Conservation (phyloP, 2,888 invertebrate genomes). For the Nesidiocoris tenuis region DNA sequence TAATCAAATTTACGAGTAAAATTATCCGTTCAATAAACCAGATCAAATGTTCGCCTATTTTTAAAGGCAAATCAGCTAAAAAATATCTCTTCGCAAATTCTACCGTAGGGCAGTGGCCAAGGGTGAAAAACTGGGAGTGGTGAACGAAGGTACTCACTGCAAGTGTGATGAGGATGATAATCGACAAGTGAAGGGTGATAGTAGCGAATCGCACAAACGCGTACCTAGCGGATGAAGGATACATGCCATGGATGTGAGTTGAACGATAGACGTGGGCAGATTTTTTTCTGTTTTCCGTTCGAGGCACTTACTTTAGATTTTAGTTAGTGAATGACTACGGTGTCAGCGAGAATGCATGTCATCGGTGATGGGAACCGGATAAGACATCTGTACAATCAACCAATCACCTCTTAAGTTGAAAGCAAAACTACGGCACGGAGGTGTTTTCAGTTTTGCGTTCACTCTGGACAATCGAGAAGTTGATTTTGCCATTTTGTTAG, state of each 20-base stretch:
- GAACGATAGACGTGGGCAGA: not conserved
- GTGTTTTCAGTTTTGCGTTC: not conserved
- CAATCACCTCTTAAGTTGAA: slow-evolving; percentile 8
- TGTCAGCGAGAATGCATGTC: slow-evolving; percentile 48
- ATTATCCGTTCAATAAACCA: too few species aligned
- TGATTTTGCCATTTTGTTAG: not conserved
- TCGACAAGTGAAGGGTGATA: too few species aligned
- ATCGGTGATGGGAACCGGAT: slow-evolving; percentile 47
- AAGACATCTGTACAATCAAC: slow-evolving; percentile 46
- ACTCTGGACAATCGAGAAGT: not conserved
- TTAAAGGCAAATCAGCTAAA: too few species aligned
- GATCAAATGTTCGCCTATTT: too few species aligned
- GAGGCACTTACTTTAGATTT: slow-evolving; percentile 45
- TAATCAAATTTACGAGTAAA: too few species aligned
- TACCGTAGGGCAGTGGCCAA: too few species aligned
- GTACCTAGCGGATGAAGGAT: not conserved
- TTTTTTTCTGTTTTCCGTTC: not conserved
- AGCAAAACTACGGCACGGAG: not conserved
- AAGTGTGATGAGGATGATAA: too few species aligned
- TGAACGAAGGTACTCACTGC: too few species aligned
- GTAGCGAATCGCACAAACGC: not conserved
- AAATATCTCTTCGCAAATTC: too few species aligned
- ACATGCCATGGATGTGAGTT: not conserved
- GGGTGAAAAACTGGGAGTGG: too few species aligned
- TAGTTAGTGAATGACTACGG: slow-evolving; percentile 48